A percentile compares a stretch with the other conserved stretches of the same genome.
Conservation (phyloP, 2,888 invertebrate genomes). For the Brachyopa scutellaris region DNA sequence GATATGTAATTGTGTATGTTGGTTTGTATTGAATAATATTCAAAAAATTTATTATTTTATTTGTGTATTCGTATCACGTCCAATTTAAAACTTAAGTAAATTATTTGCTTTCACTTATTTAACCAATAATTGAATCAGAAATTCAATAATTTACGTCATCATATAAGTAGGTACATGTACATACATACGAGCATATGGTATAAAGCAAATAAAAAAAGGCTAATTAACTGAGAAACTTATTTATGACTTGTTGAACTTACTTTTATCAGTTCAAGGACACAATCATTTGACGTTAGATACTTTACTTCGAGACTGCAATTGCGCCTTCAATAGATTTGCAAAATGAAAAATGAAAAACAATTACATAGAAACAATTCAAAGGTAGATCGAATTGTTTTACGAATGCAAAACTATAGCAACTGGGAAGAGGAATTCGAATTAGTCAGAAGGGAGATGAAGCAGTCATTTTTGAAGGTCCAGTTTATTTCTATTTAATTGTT, state of each 20-base stretch:
- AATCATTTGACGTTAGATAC: conserved; percentile 32
- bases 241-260: conserved; percentile 37
- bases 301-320: conserved; percentile 35
- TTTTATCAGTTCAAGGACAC: conserved; percentile 62
- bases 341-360: conserved; percentile 32
- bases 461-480: conserved; percentile 57
- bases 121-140: neutral
- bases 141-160: too few relatives aligned
- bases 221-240: conserved; percentile 5
- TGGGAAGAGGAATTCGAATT: conserved; percentile 64
- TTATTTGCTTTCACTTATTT: conserved; percentile 12
- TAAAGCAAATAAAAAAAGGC: too few relatives aligned
- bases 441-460: conserved; percentile 40
- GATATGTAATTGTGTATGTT: too few relatives aligned
- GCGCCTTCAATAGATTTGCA: conserved; percentile 16
- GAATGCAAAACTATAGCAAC: conserved; percentile 46
- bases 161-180: too few relatives aligned
- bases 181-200: too few relatives aligned
- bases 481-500: conserved; percentile 25
- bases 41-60: too few relatives aligned
- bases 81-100: neutral
- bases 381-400: conserved; percentile 25
- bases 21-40: too few relatives aligned
- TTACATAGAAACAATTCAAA: conserved; percentile 16
- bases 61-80: too few relatives aligned